These are phyloP conservation scores for Corythornis vintsioides DNA, from an alignment of 2,113 vertebrate species.

Conservation along the genomic window DNA sequence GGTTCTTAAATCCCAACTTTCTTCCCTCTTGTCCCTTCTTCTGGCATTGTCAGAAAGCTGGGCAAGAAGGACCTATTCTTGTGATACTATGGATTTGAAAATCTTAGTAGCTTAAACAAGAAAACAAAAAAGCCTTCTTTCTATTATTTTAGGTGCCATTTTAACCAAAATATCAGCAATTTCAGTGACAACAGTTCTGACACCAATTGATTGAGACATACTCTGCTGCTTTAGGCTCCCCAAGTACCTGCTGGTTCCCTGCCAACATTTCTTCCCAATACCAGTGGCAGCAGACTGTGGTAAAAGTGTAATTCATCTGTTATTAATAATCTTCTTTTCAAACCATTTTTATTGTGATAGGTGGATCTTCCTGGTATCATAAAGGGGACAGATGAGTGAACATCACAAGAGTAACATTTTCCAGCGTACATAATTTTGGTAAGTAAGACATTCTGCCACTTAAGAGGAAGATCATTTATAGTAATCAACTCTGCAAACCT, in stretches of 20 bases:
- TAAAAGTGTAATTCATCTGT: background rate
- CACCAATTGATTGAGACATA: background rate
- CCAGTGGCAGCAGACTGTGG: background rate
- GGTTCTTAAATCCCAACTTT: background rate
- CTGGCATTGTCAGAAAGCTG: background rate
- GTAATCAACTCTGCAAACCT: background rate
- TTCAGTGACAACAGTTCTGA: background rate
- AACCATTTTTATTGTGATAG: background rate
- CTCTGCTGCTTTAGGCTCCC: background rate
- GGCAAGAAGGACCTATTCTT: background rate
- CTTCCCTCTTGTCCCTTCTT: background rate
- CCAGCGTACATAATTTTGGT: background rate
- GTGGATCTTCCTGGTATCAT: background rate
- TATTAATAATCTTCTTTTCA: background rate
- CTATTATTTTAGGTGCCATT: background rate
- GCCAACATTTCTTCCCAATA: background rate
- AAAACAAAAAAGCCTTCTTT: background rate
- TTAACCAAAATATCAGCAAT: background rate
- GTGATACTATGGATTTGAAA: background rate
- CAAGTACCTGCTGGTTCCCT: background rate
- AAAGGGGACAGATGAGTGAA: background rate
- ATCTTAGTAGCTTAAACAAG: background rate
- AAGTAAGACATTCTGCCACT: background rate
- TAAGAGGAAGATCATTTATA: background rate
- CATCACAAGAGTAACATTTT: background rate